phyloP scores from a whole-genome alignment of 2,797 vertebrate genomes.

The Sandelia bainsii region DNA sequence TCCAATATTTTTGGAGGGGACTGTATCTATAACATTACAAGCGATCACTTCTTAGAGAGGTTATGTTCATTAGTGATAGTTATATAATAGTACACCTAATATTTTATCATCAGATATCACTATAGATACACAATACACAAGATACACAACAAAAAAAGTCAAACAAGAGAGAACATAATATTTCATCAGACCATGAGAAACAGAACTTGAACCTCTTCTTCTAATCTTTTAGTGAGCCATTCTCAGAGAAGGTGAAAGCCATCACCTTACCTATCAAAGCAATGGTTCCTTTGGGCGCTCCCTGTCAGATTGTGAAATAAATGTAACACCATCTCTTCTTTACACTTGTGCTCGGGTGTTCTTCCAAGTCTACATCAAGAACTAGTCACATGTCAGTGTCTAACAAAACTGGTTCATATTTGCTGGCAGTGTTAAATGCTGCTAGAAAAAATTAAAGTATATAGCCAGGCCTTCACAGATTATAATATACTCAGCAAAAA shows the following conservation, averaged over 20 bases:
- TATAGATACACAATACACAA: background rate
- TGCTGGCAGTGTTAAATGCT: constrained; percentile 5
- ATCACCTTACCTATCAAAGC: constrained; percentile 42
- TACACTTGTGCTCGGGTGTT: constrained; percentile 10
- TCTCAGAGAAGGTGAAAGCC: constrained; percentile 47
- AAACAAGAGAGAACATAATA: constrained; percentile 14
- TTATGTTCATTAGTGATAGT: background rate
- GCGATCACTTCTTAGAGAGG: too few relatives aligned
- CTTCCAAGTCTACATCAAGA: constrained; percentile 11
- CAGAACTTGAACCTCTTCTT: constrained; percentile 5
- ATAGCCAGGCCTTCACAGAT: background rate
- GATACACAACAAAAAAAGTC: background rate
- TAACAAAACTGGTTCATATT: constrained; percentile 14
- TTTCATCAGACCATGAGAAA: constrained; percentile 4
- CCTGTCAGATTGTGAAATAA: constrained; percentile 43
- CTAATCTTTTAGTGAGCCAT: constrained; percentile 14
- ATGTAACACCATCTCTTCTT: constrained; percentile 42
- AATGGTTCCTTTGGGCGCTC: constrained; percentile 40
- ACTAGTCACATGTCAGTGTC: constrained; percentile 5
- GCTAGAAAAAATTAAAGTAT: background rate
- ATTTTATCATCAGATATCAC: background rate
- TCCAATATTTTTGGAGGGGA: too few relatives aligned
- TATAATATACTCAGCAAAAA: background rate
- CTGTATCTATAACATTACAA: too few relatives aligned
- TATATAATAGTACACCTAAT: background rate